Percentiles rank a stretch among this genome's conserved stretches.
These are phyloP conservation scores for Aleadryas rufinucha DNA, from an alignment of 2,113 vertebrate species.

Conservation along the genomic window DNA sequence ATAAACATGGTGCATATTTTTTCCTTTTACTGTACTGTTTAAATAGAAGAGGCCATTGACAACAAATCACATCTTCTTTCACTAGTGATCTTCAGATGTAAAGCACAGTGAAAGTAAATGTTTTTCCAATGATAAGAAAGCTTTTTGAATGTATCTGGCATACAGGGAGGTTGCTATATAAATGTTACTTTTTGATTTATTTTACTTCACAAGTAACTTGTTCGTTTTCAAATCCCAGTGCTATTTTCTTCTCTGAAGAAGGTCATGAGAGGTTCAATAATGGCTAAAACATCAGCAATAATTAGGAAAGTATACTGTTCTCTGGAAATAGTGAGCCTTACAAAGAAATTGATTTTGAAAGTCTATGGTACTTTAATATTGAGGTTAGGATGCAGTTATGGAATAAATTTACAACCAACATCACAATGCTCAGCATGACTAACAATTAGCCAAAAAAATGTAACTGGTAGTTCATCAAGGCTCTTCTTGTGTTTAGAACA, in stretches of 20 bases:
- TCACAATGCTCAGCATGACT: slow-evolving; percentile 10
- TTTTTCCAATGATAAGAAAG: slow-evolving; percentile 55
- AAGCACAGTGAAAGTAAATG: slow-evolving; percentile 36
- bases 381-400: slow-evolving; percentile 35
- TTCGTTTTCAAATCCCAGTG: slow-evolving; percentile 8
- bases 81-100: slow-evolving; percentile 42
- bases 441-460: slow-evolving; percentile 48
- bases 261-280: background rate
- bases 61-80: slow-evolving; percentile 13
- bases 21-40: background rate
- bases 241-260: slow-evolving; percentile 32
- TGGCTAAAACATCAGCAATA: slow-evolving; percentile 28
- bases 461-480: slow-evolving; percentile 44
- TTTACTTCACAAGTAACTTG: slow-evolving; percentile 20
- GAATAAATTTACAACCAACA: slow-evolving; percentile 25
- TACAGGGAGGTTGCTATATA: background rate
- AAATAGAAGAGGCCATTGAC: slow-evolving; percentile 43
- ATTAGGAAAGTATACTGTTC: slow-evolving; percentile 27
- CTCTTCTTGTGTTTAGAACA: slow-evolving; percentile 31
- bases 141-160: slow-evolving; percentile 8
- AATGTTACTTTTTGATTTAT: background rate
- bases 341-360: slow-evolving; percentile 9
- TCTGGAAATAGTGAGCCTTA: slow-evolving; percentile 45
- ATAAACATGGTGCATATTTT: slow-evolving; percentile 16
- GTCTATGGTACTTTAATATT: background rate